These are phyloP conservation scores for Ochotona princeps DNA, from an alignment of 2,113 vertebrate genomes.

Conservation along the genomic window DNA sequence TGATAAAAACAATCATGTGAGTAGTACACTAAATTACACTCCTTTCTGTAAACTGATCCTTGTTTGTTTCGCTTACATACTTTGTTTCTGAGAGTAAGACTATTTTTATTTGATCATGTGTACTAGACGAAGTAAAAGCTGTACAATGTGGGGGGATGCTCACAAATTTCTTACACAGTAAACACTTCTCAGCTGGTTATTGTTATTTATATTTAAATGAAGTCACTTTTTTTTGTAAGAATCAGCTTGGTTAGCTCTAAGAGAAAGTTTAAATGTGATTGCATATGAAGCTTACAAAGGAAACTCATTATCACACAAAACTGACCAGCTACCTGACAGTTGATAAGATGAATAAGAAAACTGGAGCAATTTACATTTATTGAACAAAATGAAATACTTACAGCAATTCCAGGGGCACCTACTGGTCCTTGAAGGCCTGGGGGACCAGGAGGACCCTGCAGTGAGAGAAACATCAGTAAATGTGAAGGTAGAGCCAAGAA, in stretches of 20 bases:
- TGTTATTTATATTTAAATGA: conserved; percentile 1
- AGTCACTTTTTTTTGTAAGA: neutral
- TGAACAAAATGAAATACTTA: conserved; percentile 84
- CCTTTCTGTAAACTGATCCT: neutral
- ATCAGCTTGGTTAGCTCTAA: neutral
- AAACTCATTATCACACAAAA: neutral
- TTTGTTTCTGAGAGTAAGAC: neutral
- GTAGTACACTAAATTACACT: neutral
- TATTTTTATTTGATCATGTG: neutral
- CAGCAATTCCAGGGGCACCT: conserved; percentile 96
- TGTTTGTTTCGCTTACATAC: neutral
- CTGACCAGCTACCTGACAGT: neutral
- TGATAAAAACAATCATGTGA: neutral
- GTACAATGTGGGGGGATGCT: neutral
- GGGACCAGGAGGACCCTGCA: conserved; percentile 95
- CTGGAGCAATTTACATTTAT: neutral
- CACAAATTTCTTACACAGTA: neutral
- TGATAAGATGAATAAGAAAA: neutral
- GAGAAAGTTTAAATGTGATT: conserved; percentile 11
- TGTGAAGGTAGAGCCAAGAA: conserved; percentile 29
- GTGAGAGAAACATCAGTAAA: conserved; percentile 67
- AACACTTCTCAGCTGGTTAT: neutral
- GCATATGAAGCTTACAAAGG: conserved; percentile 15
- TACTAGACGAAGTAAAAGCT: neutral
- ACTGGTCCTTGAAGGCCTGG: conserved; percentile 96